Percentiles rank a stretch among this genome's conserved stretches.
phyloP scores from a whole-genome alignment of 1,140 invertebrate species.

The Ctenoplectra terminalis region DNA sequence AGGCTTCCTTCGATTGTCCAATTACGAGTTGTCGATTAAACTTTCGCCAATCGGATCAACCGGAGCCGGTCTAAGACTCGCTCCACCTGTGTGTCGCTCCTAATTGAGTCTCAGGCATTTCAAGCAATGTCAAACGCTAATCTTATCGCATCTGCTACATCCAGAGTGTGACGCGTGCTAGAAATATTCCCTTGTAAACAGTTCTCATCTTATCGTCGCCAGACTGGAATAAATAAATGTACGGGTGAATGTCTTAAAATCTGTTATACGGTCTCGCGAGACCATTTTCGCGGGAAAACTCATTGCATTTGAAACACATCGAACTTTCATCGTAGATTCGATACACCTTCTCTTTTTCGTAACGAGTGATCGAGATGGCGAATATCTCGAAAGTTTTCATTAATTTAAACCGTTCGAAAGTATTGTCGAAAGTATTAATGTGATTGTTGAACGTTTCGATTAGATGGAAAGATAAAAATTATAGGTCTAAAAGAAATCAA shows the following conservation, averaged over 20 bases:
- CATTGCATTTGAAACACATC: not conserved
- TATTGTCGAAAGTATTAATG: not conserved
- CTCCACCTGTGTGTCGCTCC: constrained; percentile 2
- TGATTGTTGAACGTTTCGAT: not conserved
- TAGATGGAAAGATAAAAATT: not conserved
- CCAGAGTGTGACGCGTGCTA: not conserved
- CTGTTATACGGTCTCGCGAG: not conserved
- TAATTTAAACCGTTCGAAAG: not conserved
- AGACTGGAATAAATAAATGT: not conserved
- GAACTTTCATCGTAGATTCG: not conserved
- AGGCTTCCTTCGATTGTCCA: constrained; percentile 45
- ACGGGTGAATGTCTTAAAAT: not conserved
- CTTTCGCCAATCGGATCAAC: constrained; percentile 51
- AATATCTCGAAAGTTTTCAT: not conserved
- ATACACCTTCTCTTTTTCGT: too few species aligned
- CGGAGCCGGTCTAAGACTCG: constrained; percentile 13
- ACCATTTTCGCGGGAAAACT: not conserved
- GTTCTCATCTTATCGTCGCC: not conserved
- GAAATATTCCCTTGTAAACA: not conserved
- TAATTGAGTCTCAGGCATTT: constrained; percentile 9
- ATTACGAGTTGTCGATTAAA: constrained; percentile 54
- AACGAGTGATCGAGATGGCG: not conserved
- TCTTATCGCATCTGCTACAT: constrained; percentile 17
- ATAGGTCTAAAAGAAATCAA: too few species aligned
- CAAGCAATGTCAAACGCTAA: constrained; percentile 21